Percentiles rank a stretch among this genome's conserved stretches.
Conservation (phyloP, 23 tunicate genomes). For the Aplidium turbinatum region DNA sequence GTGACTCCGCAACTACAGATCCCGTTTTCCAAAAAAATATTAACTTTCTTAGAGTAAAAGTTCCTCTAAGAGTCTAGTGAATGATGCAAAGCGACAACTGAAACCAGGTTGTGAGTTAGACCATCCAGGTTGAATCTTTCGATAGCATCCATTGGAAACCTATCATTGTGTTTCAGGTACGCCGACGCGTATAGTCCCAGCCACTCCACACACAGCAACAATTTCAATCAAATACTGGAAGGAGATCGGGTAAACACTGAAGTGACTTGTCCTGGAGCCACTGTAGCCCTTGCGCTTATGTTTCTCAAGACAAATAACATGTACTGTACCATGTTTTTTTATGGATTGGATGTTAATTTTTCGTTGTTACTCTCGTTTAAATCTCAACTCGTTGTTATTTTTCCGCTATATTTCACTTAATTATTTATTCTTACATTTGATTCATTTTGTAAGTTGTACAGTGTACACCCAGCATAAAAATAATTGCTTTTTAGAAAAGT, state of each 20-base stretch:
- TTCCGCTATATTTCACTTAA: neutral
- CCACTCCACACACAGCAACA: neutral
- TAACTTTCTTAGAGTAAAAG: too few species aligned
- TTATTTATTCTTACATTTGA: neutral
- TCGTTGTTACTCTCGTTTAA: neutral
- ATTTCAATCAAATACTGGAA: conserved; percentile 68
- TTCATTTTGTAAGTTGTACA: too few species aligned
- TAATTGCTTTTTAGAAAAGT: too few species aligned
- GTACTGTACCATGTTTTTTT: conserved; percentile 10
- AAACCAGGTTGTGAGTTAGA: too few species aligned
- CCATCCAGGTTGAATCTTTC: too few species aligned
- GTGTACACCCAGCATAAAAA: neutral
- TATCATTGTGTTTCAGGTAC: too few species aligned
- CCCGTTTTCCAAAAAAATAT: too few species aligned
- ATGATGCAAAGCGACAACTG: too few species aligned
- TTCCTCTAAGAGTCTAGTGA: too few species aligned
- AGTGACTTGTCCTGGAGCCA: conserved; percentile 92
- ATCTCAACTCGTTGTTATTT: neutral
- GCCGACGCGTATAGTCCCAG: conserved; percentile 32
- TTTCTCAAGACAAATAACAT: conserved; percentile 81
- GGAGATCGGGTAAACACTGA: conserved; percentile 90
- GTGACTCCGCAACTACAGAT: too few species aligned
- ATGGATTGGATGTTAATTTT: neutral
- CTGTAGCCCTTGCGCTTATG: conserved; percentile 83
- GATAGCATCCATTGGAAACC: too few species aligned